Percentiles rank a stretch among this genome's conserved stretches.
Evolutionary conservation across 2,113 vertebrate species (phyloP).

Genomic region (Cochlearius cochlearius): DNA sequence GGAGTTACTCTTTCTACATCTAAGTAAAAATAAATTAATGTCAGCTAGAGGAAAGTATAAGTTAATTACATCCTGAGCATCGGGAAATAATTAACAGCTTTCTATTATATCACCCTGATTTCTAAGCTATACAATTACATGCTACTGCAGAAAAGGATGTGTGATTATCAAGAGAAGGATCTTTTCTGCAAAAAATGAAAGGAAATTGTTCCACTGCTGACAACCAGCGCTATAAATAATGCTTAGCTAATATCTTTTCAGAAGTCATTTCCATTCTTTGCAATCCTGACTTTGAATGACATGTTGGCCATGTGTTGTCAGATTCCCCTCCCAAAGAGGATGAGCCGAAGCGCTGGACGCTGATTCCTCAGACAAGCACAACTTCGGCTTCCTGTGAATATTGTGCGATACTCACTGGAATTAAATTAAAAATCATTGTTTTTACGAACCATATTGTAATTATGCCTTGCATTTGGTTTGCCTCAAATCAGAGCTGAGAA

Average conservation of each 20-base stretch:
- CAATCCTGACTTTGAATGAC: neutral
- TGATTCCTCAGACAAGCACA: neutral
- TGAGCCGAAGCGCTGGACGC: neutral
- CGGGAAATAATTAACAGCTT: constrained; percentile 54
- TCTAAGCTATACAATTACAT: neutral
- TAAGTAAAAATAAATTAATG: neutral
- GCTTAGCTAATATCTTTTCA: neutral
- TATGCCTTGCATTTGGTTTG: neutral
- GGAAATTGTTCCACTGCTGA: neutral
- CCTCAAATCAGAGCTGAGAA: neutral
- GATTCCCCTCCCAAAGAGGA: neutral
- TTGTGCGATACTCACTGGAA: neutral
- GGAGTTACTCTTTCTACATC: neutral
- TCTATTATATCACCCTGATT: neutral
- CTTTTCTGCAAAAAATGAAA: constrained; percentile 2
- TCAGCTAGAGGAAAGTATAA: neutral
- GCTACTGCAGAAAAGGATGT: constrained; percentile 1
- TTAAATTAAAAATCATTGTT: neutral
- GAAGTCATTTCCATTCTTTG: constrained; percentile 12
- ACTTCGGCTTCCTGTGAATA: neutral
- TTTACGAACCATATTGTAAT: neutral
- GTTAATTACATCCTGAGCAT: constrained; percentile 26
- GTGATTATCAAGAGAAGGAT: constrained; percentile 30
- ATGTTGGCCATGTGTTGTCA: neutral
- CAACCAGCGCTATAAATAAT: constrained; percentile 12